Evolutionary conservation across 2,113 vertebrate species (phyloP).

Genomic region (Pithys albifrons): DNA sequence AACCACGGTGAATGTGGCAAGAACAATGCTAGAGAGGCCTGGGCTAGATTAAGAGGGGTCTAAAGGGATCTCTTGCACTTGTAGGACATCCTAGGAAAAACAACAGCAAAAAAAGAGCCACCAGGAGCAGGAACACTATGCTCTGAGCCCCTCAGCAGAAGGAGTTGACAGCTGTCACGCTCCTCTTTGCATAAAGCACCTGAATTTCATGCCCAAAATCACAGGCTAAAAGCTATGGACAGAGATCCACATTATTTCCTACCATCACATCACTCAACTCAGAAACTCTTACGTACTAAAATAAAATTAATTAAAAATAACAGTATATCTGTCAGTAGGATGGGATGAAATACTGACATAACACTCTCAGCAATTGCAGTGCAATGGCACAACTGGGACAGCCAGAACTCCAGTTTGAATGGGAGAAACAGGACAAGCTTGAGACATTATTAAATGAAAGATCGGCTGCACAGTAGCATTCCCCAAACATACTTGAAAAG

Average conservation of each 20-base stretch:
- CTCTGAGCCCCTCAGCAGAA: neutral
- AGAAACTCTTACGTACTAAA: neutral
- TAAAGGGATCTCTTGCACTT: neutral
- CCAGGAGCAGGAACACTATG: neutral
- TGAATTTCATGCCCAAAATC: neutral
- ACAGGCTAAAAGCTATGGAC: neutral
- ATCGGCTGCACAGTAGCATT: neutral
- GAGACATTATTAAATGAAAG: neutral
- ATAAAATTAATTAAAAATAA: conserved; percentile 4
- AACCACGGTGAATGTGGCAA: neutral
- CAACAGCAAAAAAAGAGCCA: neutral
- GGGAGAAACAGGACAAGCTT: neutral
- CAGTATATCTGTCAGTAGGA: neutral
- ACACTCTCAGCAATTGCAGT: neutral
- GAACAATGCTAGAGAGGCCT: conserved; percentile 10
- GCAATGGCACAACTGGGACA: neutral
- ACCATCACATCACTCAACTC: neutral
- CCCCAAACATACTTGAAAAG: neutral
- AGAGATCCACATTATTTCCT: neutral
- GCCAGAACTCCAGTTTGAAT: neutral
- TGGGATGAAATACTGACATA: neutral
- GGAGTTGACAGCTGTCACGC: neutral
- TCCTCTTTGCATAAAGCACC: neutral
- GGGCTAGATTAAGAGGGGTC: neutral
- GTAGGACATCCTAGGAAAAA: neutral